Base-by-base conservation (phyloP, 1,140 invertebrate genomes). In the Idris sp. region DNA sequence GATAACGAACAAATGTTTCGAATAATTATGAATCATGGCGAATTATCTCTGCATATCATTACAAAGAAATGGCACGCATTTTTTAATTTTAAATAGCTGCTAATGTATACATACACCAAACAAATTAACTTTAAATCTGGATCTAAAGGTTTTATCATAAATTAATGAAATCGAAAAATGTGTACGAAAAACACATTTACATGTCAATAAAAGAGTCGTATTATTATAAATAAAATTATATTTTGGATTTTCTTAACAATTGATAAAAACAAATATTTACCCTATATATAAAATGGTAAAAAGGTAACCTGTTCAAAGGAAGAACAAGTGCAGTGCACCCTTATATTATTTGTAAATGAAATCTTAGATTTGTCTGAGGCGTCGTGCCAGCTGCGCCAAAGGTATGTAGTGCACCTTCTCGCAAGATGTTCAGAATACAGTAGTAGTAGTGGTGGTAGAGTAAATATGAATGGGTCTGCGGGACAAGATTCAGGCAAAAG, bases 321-420 rank as follows among this genome's bases (percentile, higher is more conserved):
- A 7, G 18, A 59, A 51, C 73, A 75, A 75, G 73, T 76, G 65
- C 48, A 65, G 7, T n/a, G 22, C 44, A 54, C 62, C 62, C 54
- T 58, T 15, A n/a, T n/a, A 14, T 67, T 71, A 65, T 72, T 72
- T 76, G 49, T 76, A 36, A 51, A 58, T 31, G 1, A 15, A 68
- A 68, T 76, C 74, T 76, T 76, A 30, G 36, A 38, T 53, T 33
- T 44, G 54, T 25, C 16, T 31, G 28, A 40, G 22, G 62, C 56
- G 69, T 49, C 59, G 61, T 46, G 35, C 46, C 59, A n/a, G n/a
- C n/a, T n/a, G n/a, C n/a, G n/a, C n/a, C n/a, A n/a, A n/a, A n/a
- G n/a, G n/a, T 76, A 72, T 72, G 67, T 72, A 76, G 74, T 67
- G 67, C 18, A 68, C 74, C 74, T 54, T 71, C 74, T 76, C 67